Base-by-base conservation (phyloP, 2,888 invertebrate genomes). In the Polydrusus cervinus region DNA sequence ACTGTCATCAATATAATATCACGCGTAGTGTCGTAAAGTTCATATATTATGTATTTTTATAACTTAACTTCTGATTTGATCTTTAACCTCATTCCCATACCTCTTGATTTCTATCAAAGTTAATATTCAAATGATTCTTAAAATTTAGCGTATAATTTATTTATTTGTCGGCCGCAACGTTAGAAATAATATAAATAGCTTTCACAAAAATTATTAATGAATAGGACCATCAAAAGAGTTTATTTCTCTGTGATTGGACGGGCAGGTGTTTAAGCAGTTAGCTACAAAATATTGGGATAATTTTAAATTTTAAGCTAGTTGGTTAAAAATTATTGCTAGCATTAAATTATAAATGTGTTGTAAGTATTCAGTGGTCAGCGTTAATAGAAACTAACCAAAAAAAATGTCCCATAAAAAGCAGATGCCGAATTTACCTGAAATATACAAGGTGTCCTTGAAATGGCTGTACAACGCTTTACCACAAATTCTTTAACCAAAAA, bases 11-110 rank as follows among this genome's bases (percentile, higher is more conserved):
- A n/a, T n/a, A n/a, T n/a, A n/a, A n/a, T n/a, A n/a, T 25, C 5
- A 38, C 38, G 6, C 34, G 38, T 14, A 55, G 20, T 20, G 20
- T 14, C 38, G n/a, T n/a, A 38, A 38, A 57, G n/a, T 38, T 16
- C 14, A 34, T 16, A n/a, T n/a, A 16, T n/a, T 10, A n/a, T 43
- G n/a, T 57, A 57, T 57, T 57, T 38, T 34, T 57, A 38, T 25
- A 53, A 53, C 25, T 25, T 49, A 65, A 65, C 65, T 49, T 65
- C 65, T 47, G 65, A 53, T 66, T 66, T 66, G 65, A 66, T 66
- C 65, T 66, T 34, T 66, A 66, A 66, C 65, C 65, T 66, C 65
- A 51, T 66, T 66, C 65, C 65, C 65, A 66, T 30, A 66, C 8
- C 38, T 38, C 16, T 66, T 51, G 51, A 66, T 51, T 66, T 51